Evolutionary conservation across 2,888 invertebrate genomes (phyloP), one percentile per base, ranked within the genome.

Genomic region (Omphaloscelis lunosa): DNA sequence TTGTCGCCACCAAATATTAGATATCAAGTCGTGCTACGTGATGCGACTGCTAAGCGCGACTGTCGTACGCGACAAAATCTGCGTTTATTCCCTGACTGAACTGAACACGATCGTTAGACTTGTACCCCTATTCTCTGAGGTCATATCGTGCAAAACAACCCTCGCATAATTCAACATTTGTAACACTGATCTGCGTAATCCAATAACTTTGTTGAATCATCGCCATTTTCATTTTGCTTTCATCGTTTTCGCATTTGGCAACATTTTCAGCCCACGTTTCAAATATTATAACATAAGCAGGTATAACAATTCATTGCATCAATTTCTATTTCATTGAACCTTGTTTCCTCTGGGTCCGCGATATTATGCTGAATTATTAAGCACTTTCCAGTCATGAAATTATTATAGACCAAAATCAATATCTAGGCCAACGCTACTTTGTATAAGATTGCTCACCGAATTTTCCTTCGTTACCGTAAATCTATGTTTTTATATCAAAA

Each of bases 11-110:
- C 91, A 90, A 90, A 92, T 91, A 91, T 92, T 89, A 90, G 92
- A 93, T 92, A 93, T 91, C 93, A 93, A 92, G 91, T 90, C 90
- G 79, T 80, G 80, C 82, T 87, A 93, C 93, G 93, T 93, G 93
- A 89, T 86, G 69, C 72, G 91, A 89, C 84, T 91, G 80, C 75
- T 80, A 80, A 92, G 62, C 59, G 70, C 82, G 85, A 83, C 83
- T 80, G 85, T 83, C 77, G 83, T 77, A 86, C 77, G 79, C 83
- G 82, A 86, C 86, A 88, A 90, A 90, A 89, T 89, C 88, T 88
- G 86, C 86, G 78, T 87, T 89, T 87, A 89, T 88, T 89, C 84
- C 72, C 86, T 85, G 85, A 79, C 85, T 88, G 73, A 83, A 82
- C 75, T 82, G 81, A 79, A 83, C 83, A 81, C 72, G 75, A 80